These are phyloP conservation scores for Solenodon paradoxus DNA, from an alignment of 2,113 vertebrate genomes.

Conservation along the genomic window DNA sequence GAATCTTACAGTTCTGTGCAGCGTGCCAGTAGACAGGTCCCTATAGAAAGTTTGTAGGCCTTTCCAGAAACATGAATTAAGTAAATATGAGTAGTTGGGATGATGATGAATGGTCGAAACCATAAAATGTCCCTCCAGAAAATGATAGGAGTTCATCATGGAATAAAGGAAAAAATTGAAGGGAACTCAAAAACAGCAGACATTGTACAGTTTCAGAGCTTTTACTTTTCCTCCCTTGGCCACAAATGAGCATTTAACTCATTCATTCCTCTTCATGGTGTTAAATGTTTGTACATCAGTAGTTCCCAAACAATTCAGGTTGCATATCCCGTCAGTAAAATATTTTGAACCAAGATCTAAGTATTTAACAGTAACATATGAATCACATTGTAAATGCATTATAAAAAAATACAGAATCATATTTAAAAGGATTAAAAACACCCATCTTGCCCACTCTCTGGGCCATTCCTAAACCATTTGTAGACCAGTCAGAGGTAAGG, in stretches of 20 bases:
- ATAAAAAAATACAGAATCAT: neutral
- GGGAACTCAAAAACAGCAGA: neutral
- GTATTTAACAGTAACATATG: no score
- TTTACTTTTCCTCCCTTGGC: constrained; percentile 13
- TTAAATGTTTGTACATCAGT: neutral
- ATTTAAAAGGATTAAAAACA: neutral
- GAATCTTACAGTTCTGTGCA: neutral
- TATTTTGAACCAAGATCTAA: constrained; percentile 7
- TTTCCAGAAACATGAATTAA: constrained; percentile 8
- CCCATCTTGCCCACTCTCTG: neutral
- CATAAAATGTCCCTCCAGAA: neutral
- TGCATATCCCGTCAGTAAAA: neutral
- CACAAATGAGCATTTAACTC: neutral
- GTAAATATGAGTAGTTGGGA: neutral
- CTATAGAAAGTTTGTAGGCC: neutral
- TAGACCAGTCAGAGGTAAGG: neutral
- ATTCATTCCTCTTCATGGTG: neutral
- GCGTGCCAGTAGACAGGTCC: neutral
- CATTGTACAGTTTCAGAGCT: neutral
- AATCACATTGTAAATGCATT: no score
- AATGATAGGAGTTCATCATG: neutral
- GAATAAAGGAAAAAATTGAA: neutral
- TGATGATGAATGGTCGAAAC: neutral
- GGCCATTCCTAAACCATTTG: neutral
- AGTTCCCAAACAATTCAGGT: neutral